Base-by-base conservation (phyloP, 2,797 vertebrate genomes). In the Hemitrygon akajei region DNA sequence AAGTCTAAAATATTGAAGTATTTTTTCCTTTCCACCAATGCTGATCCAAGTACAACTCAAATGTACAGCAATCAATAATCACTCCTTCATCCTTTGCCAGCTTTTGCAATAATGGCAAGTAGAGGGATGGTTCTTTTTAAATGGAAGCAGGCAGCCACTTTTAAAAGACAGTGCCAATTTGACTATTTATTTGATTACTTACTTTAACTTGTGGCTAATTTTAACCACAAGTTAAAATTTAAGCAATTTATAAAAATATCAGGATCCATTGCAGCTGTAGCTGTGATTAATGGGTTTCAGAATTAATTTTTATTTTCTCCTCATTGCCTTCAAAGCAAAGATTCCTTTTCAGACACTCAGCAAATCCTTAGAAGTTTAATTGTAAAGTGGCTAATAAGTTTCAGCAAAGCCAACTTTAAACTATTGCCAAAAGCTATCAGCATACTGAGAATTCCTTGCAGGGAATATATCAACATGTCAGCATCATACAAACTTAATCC, bases 351-450 rank as follows among this genome's bases (percentile, higher is more conserved):
- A 69, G n/a, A 69, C 60, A 25, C n/a, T 89, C 56, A 86, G n/a
- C 86, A 89, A 89, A 37, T 89, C 37, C 60, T 89, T 37, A 37
- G 77, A 37, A 20, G 63, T 3, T 89, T 89, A 89, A 69, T 69
- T 69, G 63, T 37, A 22, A 18, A 14, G 34, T 87, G 58, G n/a
- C 14, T 63, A 58, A 87, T 87, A 87, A 37, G 30, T 89, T 4
- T 2, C 2, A 0, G 63, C 86, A 89, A 69, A 22, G 69, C n/a
- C 86, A 89, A 22, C n/a, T 89, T 22, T 37, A 66, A 37, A 34
- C n/a, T 34, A n/a, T 7, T 69, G 86, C 86, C 86, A 89, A 89
- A 89, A 18, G 86, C 63, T 66, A 22, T 89, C 60, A 69, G n/a
- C 22, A 7, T 89, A 34, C 16, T 0, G 34, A 89, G 16, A 89